Percentiles rank a stretch among this genome's conserved stretches.
phyloP scores from a whole-genome alignment of 92 coral and sea anemone genomes.

The Actinostola sp. region DNA sequence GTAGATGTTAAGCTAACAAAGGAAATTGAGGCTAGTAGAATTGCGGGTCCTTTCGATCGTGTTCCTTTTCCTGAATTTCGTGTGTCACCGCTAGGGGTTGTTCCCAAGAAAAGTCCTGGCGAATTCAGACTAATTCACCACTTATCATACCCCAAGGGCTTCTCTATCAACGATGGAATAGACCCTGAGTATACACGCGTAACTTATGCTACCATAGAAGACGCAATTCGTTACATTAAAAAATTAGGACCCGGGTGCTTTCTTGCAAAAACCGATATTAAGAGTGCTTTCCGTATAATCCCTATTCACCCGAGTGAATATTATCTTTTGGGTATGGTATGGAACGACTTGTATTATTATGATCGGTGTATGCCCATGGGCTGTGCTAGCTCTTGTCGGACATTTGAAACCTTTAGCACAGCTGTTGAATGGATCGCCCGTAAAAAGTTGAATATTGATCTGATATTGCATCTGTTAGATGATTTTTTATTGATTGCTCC shows the following conservation, averaged over 20 bases:
- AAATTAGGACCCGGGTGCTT: constrained; percentile 31
- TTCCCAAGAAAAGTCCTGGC: constrained; percentile 60
- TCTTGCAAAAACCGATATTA: constrained; percentile 47
- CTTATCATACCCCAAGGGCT: constrained; percentile 59
- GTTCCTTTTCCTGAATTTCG: constrained; percentile 47
- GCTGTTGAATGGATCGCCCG: constrained; percentile 52
- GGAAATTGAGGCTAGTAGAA: constrained; percentile 37
- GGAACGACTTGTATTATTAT: constrained; percentile 32
- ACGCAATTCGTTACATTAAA: constrained; percentile 40
- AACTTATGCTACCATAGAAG: constrained; percentile 47
- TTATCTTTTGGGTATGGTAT: constrained; percentile 30
- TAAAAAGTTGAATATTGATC: constrained; percentile 23
- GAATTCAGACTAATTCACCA: constrained; percentile 55
- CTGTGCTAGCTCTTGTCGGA: constrained; percentile 47
- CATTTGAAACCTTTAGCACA: constrained; percentile 46
- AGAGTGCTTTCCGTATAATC: constrained; percentile 44
- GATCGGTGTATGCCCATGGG: constrained; percentile 50
- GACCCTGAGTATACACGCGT: constrained; percentile 31
- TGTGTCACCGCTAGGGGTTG: constrained; percentile 54
- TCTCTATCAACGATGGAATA: constrained; percentile 48
- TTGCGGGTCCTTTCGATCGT: constrained; percentile 45
- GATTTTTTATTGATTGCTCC: constrained; percentile 41
- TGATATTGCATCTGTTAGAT: constrained; percentile 37
- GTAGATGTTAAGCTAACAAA: constrained; percentile 49
- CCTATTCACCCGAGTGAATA: constrained; percentile 42